Evolutionary conservation across 2,797 vertebrate species (phyloP), one percentile per base, ranked within the genome.

Genomic region (Megalops cyprinoides): DNA sequence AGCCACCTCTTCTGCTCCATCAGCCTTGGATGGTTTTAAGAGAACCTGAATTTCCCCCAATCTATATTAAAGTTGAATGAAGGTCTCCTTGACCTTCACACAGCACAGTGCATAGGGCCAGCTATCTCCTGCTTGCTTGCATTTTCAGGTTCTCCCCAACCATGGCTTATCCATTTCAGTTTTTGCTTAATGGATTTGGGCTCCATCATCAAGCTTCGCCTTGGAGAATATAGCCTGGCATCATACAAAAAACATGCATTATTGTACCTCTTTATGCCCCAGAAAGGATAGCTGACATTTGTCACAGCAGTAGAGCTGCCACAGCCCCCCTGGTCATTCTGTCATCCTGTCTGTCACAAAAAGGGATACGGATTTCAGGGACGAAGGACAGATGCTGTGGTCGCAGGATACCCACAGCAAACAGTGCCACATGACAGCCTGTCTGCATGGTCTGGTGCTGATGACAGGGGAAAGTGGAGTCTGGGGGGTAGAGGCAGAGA

Each of bases 41-140:
- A 65, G 84, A 76, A 78, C n/a, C 73, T 79, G 42, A 81, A 87
- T 84, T 77, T 49, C 85, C 75, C 81, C 78, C 84, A 62, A 79
- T 87, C 83, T 79, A 85, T 74, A 46, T 86, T 90, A 81, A 84
- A 86, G 88, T 91, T 91, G 85, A 90, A 88, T 83, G 89, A 91
- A 92, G 91, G 91, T 92, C 90, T 89, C 71, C 73, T 79, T 90
- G 90, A 94, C 92, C 90, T 89, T 86, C 86, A 86, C 85, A 88
- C 88, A 91, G 87, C 85, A 86, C 86, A 87, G 67, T 42, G 20
- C 15, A 71, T 23, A 23, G 88, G 83, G 91, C 90, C 90, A 90
- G 86, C 87, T 42, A 79, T 23, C 78, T 86, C 82, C 81, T 91
- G 90, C 92, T 91, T 0, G 88, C 90, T 92, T 91, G 91, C 91